Evolutionary conservation across 2,888 invertebrate genomes (phyloP).

Genomic region (Plebejus argus): DNA sequence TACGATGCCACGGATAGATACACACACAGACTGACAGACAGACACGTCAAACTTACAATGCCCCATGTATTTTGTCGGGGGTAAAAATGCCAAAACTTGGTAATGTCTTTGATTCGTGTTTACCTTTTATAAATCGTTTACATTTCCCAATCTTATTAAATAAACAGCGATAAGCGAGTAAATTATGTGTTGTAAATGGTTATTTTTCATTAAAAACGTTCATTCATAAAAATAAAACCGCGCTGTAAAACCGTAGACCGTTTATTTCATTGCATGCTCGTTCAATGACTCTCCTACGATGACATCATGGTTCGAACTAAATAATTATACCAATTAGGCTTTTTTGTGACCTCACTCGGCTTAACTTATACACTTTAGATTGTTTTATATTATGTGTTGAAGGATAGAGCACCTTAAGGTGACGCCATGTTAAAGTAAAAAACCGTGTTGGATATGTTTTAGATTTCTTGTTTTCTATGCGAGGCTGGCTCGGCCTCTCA

Average conservation of each 20-base stretch:
- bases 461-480: no score
- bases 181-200: slow-evolving; percentile 17
- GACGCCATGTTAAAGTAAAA: no score
- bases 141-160: slow-evolving; percentile 22
- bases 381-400: no score
- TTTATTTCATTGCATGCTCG: neutral
- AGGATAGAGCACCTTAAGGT: no score
- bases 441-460: no score
- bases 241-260: neutral
- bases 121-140: neutral
- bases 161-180: slow-evolving; percentile 19
- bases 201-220: slow-evolving; percentile 7
- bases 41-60: no score
- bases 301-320: neutral
- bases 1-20: no score
- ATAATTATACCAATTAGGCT: neutral
- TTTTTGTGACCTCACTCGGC: neutral
- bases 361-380: no score
- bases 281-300: neutral
- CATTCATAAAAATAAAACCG: slow-evolving; percentile 19
- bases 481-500: no score
- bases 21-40: no score
- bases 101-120: neutral
- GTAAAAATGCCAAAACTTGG: neutral
- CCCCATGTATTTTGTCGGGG: no score